Evolutionary conservation across 2,113 vertebrate genomes (phyloP).

Genomic region (Serilophus lunatus): DNA sequence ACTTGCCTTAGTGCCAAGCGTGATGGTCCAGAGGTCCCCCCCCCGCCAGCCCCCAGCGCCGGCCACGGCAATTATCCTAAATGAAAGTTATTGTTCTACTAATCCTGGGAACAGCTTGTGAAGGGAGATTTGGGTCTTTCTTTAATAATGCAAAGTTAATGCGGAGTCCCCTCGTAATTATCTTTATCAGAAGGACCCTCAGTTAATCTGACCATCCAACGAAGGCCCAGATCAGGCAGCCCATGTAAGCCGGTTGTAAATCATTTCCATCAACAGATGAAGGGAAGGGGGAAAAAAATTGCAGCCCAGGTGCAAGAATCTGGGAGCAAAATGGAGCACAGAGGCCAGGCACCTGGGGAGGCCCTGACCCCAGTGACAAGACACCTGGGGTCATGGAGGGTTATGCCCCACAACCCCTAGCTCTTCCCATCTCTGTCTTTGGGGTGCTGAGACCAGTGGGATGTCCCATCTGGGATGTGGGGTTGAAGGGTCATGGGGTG

Average conservation of each 20-base stretch:
- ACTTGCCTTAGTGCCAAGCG: not conserved
- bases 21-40: not conserved
- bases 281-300: conserved; percentile 11
- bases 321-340: not conserved
- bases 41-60: conserved; percentile 22
- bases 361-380: fast-evolving
- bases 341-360: not conserved
- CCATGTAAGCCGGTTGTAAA: conserved; percentile 67
- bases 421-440: fast-evolving
- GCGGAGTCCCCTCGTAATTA: conserved; percentile 77
- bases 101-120: conserved; percentile 81
- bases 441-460: not conserved
- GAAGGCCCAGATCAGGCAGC: conserved; percentile 58
- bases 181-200: conserved; percentile 77
- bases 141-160: conserved; percentile 83
- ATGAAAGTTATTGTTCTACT: conserved; percentile 84
- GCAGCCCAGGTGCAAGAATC: conserved; percentile 66
- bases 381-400: not conserved
- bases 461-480: not conserved
- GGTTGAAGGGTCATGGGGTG: not conserved
- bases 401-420: not conserved
- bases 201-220: conserved; percentile 73
- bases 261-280: conserved; percentile 65
- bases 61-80: conserved; percentile 76
- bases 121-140: conserved; percentile 81